Evolutionary conservation across 1,140 invertebrate species (phyloP).

Genomic region (Microplitis mediator): DNA sequence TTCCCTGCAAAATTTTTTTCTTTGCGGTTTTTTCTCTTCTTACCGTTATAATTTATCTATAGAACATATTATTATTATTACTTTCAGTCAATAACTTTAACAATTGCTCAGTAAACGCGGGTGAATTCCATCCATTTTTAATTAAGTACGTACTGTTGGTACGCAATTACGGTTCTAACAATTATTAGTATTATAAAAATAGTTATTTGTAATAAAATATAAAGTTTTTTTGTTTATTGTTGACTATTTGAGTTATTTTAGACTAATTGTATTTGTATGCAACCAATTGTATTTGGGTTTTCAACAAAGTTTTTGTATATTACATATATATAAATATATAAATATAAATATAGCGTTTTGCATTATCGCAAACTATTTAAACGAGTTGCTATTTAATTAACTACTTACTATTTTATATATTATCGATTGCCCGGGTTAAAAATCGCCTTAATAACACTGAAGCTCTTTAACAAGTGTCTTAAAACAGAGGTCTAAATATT

Average conservation of each 20-base stretch:
- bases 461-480: too few species aligned
- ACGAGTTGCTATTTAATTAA: background rate
- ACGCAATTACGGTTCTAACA: conserved; percentile 10
- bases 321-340: background rate
- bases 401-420: background rate
- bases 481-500: too few species aligned
- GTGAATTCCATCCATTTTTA: conserved; percentile 24
- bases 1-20: conserved; percentile 16
- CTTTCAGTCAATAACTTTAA: conserved; percentile 20
- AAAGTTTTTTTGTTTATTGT: conserved; percentile 15
- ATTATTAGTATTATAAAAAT: conserved; percentile 37
- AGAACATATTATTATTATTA: background rate
- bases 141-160: conserved; percentile 15
- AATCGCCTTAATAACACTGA: background rate
- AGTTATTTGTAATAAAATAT: conserved; percentile 6
- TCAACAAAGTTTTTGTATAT: conserved; percentile 9
- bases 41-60: background rate
- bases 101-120: conserved; percentile 30
- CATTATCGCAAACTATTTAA: background rate
- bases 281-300: background rate
- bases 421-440: background rate
- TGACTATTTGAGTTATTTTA: conserved; percentile 12
- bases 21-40: background rate
- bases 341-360: background rate
- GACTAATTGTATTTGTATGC: background rate